A percentile compares a stretch with the other conserved stretches of the same genome.
These are phyloP conservation scores for Rhineura floridana DNA, from an alignment of 2,113 vertebrate genomes.

Conservation along the genomic window DNA sequence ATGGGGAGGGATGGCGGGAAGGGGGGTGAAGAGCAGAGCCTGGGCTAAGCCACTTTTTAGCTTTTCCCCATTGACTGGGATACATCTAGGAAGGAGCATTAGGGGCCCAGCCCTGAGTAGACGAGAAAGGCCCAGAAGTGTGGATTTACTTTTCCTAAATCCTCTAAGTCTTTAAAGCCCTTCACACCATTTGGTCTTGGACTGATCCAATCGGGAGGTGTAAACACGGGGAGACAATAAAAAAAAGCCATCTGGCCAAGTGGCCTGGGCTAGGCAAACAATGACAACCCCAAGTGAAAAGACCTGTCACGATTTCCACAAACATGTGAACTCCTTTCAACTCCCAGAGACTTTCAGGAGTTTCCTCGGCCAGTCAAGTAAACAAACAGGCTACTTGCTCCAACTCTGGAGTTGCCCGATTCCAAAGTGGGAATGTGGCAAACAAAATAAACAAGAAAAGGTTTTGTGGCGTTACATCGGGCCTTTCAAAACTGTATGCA, in stretches of 20 bases:
- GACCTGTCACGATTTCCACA: constrained; percentile 95
- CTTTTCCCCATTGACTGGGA: constrained; percentile 61
- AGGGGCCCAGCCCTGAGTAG: constrained; percentile 73
- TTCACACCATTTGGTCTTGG: constrained; percentile 96
- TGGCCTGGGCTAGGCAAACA: constrained; percentile 94
- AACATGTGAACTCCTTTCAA: constrained; percentile 95
- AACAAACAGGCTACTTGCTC: constrained; percentile 75
- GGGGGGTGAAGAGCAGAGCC: not conserved
- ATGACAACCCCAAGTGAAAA: constrained; percentile 96
- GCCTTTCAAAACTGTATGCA: constrained; percentile 69
- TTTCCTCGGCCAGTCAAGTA: constrained; percentile 88
- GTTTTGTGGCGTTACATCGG: constrained; percentile 66
- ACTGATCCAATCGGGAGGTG: constrained; percentile 94
- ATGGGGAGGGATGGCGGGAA: not conserved
- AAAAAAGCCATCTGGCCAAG: constrained; percentile 96
- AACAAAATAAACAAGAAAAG: too few relatives aligned
- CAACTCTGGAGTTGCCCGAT: not conserved
- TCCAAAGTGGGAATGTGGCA: not conserved
- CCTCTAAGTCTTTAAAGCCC: constrained; percentile 83
- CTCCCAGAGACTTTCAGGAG: constrained; percentile 86
- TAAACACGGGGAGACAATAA: constrained; percentile 96
- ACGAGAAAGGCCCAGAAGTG: constrained; percentile 73
- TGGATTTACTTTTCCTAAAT: constrained; percentile 84
- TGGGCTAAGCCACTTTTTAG: constrained; percentile 44
- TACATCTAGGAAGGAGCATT: constrained; percentile 72